phyloP scores from a whole-genome alignment of 2,888 invertebrate species.

The Yponomeuta evonymella region DNA sequence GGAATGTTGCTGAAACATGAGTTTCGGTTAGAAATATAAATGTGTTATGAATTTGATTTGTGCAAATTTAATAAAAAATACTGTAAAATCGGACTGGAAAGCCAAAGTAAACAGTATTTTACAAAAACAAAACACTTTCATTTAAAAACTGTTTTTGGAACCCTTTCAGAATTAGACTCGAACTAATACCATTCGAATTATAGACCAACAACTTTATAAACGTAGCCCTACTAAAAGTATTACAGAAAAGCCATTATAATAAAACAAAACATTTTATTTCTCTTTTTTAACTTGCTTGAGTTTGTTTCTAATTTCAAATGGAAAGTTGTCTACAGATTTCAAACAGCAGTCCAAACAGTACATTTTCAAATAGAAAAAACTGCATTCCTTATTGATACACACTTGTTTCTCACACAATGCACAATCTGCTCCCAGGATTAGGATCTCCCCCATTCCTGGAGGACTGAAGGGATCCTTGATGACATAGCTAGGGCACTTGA shows the following conservation, averaged over 20 bases:
- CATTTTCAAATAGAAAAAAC: conserved; percentile 84
- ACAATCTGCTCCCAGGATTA: conserved; percentile 87
- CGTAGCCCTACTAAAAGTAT: background rate
- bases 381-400: conserved; percentile 85
- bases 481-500: conserved; percentile 84
- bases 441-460: conserved; percentile 83
- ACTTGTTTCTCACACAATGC: conserved; percentile 79
- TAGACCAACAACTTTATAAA: background rate
- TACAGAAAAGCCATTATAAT: background rate
- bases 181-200: too few species aligned
- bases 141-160: background rate
- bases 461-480: conserved; percentile 91
- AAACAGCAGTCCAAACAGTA: conserved; percentile 84
- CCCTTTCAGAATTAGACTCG: too few species aligned
- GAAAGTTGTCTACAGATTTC: conserved; percentile 77
- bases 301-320: conserved; percentile 80
- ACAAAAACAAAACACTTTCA: conserved; percentile 22
- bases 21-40: conserved; percentile 52
- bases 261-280: conserved; percentile 32
- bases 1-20: conserved; percentile 51
- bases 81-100: conserved; percentile 72
- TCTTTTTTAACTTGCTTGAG: conserved; percentile 55
- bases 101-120: conserved; percentile 77
- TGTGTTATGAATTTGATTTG: conserved; percentile 68
- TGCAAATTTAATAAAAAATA: conserved; percentile 62